phyloP scores from a whole-genome alignment of 2,888 invertebrate species.

The Drosophila cognata region DNA sequence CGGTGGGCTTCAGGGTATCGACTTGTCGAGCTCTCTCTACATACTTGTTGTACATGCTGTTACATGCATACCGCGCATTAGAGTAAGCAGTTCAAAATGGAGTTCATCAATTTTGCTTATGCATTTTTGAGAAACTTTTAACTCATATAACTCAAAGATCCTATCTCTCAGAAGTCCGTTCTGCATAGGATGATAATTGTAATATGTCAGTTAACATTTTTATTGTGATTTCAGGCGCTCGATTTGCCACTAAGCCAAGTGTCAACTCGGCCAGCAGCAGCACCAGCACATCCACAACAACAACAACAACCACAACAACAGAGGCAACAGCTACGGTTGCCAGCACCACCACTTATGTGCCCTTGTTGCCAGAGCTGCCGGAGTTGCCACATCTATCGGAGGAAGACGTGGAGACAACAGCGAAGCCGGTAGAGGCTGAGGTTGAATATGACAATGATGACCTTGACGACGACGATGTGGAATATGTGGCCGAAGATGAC shows the following conservation, averaged over 20 bases:
- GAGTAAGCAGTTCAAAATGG: background rate
- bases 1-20: background rate
- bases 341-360: constrained; percentile 8
- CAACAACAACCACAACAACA: constrained; percentile 11
- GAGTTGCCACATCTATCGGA: background rate
- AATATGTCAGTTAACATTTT: background rate
- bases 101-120: background rate
- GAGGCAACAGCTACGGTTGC: constrained; percentile 1
- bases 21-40: background rate
- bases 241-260: background rate
- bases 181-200: background rate
- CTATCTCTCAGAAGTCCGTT: background rate
- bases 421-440: background rate
- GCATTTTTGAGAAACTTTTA: background rate
- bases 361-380: constrained; percentile 10
- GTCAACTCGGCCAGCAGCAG: background rate
- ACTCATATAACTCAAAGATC: background rate
- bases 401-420: background rate
- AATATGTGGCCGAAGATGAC: background rate
- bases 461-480: background rate
- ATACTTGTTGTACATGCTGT: background rate
- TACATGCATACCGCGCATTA: background rate
- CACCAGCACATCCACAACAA: background rate
- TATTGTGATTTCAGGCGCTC: constrained; percentile 10
- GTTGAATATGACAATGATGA: constrained; percentile 2